Evolutionary conservation across 2,797 vertebrate species (phyloP).

Genomic region (Lepilemur ruficaudatus): DNA sequence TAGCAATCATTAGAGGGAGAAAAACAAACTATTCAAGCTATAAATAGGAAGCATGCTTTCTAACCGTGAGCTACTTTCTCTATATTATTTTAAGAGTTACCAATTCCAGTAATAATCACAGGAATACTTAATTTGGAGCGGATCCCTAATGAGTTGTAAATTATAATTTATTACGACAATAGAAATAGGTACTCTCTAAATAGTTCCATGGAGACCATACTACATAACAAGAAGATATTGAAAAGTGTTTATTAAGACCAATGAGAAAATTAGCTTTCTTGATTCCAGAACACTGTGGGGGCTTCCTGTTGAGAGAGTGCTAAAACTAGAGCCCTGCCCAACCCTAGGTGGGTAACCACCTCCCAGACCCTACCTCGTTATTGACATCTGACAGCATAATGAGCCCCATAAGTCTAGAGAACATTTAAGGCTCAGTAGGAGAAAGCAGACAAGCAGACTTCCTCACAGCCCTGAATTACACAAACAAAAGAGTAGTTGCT

Average conservation of each 20-base stretch:
- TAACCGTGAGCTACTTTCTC: not conserved
- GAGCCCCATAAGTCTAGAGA: too few species aligned
- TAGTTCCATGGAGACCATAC: not conserved
- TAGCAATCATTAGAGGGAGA: not conserved
- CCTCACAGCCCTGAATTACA: fast-evolving
- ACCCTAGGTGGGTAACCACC: fast-evolving
- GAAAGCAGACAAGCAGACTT: not conserved
- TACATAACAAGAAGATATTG: not conserved
- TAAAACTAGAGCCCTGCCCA: fast-evolving
- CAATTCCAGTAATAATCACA: not conserved
- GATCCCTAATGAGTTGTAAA: not conserved
- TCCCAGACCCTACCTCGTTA: not conserved
- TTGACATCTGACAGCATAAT: not conserved
- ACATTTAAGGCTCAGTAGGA: not conserved
- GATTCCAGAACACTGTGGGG: not conserved
- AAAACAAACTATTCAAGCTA: not conserved
- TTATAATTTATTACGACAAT: not conserved
- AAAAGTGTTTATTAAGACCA: not conserved
- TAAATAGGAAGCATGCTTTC: not conserved
- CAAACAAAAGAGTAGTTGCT: not conserved
- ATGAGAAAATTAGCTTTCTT: not conserved
- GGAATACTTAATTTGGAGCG: not conserved
- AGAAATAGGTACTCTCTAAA: not conserved
- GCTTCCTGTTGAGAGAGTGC: not conserved
- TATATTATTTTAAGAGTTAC: not conserved